Evolutionary conservation across 2,113 vertebrate genomes (phyloP), one percentile per base, ranked within the genome.

Genomic region (Dipodomys ordii): DNA sequence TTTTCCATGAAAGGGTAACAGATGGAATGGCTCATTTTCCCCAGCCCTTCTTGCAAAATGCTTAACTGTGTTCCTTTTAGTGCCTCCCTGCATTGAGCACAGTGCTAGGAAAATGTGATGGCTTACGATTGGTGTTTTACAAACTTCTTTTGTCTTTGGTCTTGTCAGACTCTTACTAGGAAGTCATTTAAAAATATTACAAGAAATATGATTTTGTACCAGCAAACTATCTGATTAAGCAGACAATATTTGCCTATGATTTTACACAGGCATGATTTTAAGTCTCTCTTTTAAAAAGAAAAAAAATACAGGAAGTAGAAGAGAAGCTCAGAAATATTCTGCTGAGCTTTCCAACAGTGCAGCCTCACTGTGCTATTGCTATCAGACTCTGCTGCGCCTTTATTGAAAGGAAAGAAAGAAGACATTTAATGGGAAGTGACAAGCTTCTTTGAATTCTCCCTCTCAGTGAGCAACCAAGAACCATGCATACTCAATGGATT

Each of bases 361-460:
- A 46, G 49, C 23, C 79, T 90, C 77, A 16, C 69, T 60, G 73
- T 65, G 18, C 87, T 93, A 53, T 72, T 95, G 82, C 79, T 87
- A 53, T 93, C 92, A 88, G 82, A 72, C 87, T 92, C 77, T 93
- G 84, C 84, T 81, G 83, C 91, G 85, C 95, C 85, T 92, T 94
- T 95, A 94, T 96, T 93, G 95, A 86, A 96, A 88, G 88, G 85
- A 87, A 93, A 94, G 95, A 94, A 96, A 94, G 87, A 96, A 96
- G 94, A 96, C 85, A 77, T 92, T 79, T 96, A 95, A 97, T 96
- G 88, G 88, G 53, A 97, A 95, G 93, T 95, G 96, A 97, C 95
- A 95, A 88, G 90, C 94, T 97, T 87, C 72, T 85, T 95, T 0
- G 27, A 95, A 95, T 96, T 28, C 3, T 27, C 30, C 80, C 78